Percentiles rank a stretch among this genome's conserved stretches.
phyloP scores from a whole-genome alignment of 1,140 invertebrate genomes.

The Drosophila biarmipes region DNA sequence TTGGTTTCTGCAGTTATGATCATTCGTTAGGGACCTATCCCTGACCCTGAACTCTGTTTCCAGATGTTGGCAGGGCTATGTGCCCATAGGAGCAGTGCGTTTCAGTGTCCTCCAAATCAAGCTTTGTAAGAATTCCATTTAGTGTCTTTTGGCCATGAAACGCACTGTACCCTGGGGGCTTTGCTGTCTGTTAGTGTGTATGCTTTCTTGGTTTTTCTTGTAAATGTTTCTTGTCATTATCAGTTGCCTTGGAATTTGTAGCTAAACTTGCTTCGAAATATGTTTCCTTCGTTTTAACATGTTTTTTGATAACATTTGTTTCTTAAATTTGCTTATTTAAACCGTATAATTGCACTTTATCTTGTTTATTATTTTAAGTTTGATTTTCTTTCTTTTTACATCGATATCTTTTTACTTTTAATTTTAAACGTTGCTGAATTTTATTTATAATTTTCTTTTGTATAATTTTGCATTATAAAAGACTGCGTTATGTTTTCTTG shows the following conservation, averaged over 20 bases:
- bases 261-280: slow-evolving; percentile 70
- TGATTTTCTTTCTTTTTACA: slow-evolving; percentile 59
- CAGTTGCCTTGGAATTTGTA: slow-evolving; percentile 49
- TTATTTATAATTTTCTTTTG: slow-evolving; percentile 38
- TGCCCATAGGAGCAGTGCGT: slow-evolving; percentile 9
- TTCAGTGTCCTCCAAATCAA: slow-evolving; percentile 3
- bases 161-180: slow-evolving; percentile 20
- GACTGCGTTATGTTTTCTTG: slow-evolving; percentile 23
- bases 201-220: slow-evolving; percentile 20
- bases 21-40: slow-evolving; percentile 21
- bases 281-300: slow-evolving; percentile 50
- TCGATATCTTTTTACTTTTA: slow-evolving; percentile 57
- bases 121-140: not conserved
- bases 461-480: slow-evolving; percentile 68
- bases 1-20: slow-evolving; percentile 38
- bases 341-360: slow-evolving; percentile 82
- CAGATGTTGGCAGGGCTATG: not conserved
- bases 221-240: slow-evolving; percentile 32
- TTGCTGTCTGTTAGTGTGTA: slow-evolving; percentile 24
- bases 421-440: slow-evolving; percentile 48
- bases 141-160: slow-evolving; percentile 2
- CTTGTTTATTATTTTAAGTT: slow-evolving; percentile 64
- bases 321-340: slow-evolving; percentile 78
- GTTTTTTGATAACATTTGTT: slow-evolving; percentile 43
- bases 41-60: not conserved